Evolutionary conservation across 2,113 vertebrate genomes (phyloP).

Genomic region (Cichladusa arquata): DNA sequence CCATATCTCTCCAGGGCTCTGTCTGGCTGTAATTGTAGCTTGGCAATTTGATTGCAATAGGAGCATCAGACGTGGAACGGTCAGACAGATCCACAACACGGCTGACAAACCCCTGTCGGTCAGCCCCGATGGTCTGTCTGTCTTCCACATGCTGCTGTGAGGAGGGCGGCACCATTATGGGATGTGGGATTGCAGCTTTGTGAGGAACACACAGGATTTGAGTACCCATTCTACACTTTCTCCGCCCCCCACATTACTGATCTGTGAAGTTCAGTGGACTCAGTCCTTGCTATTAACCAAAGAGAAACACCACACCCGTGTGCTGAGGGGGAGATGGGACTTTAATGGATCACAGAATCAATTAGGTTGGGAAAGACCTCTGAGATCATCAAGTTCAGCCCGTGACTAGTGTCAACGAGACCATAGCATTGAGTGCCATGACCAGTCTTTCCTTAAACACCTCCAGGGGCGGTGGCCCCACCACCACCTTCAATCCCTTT

Average conservation of each 20-base stretch:
- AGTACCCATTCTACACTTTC: neutral
- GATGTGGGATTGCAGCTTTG: neutral
- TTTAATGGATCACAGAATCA: neutral
- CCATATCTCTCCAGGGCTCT: fast-evolving
- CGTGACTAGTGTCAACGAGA: neutral
- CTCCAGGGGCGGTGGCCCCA: no score
- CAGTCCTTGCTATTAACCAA: neutral
- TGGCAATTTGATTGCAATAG: neutral
- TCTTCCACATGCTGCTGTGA: fast-evolving
- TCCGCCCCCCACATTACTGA: no score
- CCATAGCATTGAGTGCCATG: no score
- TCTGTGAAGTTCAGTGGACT: neutral
- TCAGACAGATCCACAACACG: fast-evolving
- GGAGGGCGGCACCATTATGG: neutral
- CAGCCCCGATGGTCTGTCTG: neutral
- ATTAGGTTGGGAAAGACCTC: neutral
- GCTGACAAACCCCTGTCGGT: neutral
- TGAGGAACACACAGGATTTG: fast-evolving
- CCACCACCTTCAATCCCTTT: neutral
- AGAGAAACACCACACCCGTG: neutral
- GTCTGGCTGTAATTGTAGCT: fast-evolving
- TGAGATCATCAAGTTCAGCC: neutral
- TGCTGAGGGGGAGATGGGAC: fast-evolving
- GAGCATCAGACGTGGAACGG: fast-evolving
- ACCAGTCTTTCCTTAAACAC: neutral